Percentiles rank a stretch among this genome's conserved stretches.
Conservation (phyloP, 2,888 invertebrate genomes). For the Oxytorus armatus region DNA sequence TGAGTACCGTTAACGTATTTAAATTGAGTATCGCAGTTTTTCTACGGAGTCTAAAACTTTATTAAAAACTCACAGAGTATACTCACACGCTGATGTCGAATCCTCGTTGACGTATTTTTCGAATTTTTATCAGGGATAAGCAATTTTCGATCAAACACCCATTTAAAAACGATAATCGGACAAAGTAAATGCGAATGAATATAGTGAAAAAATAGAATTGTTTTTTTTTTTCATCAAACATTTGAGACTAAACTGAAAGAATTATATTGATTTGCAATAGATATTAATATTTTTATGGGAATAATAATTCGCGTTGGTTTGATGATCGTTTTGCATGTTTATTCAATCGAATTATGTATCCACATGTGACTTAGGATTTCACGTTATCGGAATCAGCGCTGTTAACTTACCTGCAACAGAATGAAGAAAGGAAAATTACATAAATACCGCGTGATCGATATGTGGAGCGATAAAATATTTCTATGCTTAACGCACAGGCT, state of each 20-base stretch:
- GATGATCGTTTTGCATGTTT: background rate
- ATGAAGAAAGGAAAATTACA: background rate
- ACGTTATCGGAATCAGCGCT: background rate
- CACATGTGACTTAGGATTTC: background rate
- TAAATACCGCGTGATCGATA: background rate
- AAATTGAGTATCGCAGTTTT: background rate
- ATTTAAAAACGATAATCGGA: background rate
- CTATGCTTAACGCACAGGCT: no score
- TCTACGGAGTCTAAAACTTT: background rate
- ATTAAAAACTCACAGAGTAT: background rate
- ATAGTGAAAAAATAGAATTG: background rate
- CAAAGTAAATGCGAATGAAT: background rate
- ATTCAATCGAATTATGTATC: background rate
- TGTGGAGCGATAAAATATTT: background rate
- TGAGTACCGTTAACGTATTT: no score
- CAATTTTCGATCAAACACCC: background rate
- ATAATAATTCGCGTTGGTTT: background rate
- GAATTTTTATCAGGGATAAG: no score
- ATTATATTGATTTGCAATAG: no score
- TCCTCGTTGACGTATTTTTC: background rate
- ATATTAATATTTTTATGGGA: background rate
- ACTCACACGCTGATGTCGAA: slow-evolving; percentile 13
- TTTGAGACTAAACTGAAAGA: no score
- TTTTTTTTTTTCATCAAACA: background rate
- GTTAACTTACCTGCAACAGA: slow-evolving; percentile 39